phyloP scores from a whole-genome alignment of 2,113 vertebrate genomes.

The Zapornia atra region DNA sequence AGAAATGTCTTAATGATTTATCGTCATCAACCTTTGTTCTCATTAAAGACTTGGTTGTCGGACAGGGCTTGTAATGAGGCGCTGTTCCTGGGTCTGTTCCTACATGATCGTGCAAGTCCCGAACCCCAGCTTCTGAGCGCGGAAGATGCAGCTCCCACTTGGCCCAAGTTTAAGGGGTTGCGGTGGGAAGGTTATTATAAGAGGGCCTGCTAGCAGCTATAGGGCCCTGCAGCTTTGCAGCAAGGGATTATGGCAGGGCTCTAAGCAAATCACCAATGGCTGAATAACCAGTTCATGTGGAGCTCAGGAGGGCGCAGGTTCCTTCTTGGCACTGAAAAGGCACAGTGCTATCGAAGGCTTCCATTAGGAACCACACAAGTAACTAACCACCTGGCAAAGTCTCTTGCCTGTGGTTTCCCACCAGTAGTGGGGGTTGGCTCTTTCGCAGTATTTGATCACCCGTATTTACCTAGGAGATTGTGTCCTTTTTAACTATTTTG shows the following conservation, averaged over 20 bases:
- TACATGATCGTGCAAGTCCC: conserved; percentile 48
- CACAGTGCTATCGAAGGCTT: background rate
- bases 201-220: conserved; percentile 48
- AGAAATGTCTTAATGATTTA: conserved; percentile 79
- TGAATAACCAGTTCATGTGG: background rate
- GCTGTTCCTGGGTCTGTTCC: conserved; percentile 73
- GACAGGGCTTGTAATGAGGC: conserved; percentile 71
- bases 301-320: background rate
- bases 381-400: background rate
- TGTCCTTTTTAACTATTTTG: background rate
- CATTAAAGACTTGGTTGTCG: conserved; percentile 75
- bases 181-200: background rate
- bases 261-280: background rate
- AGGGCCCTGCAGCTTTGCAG: background rate
- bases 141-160: conserved; percentile 24
- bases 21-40: conserved; percentile 81
- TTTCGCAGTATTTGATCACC: background rate
- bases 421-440: background rate
- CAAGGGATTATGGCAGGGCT: background rate
- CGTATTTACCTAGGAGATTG: background rate
- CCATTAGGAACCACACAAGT: background rate
- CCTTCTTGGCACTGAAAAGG: background rate
- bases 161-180: background rate
- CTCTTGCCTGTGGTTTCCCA: background rate
- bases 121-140: background rate